A percentile compares a stretch with the other conserved stretches of the same genome.
These are phyloP conservation scores for Epinotia brunnichana DNA, from an alignment of 2,888 invertebrate species.

Conservation along the genomic window DNA sequence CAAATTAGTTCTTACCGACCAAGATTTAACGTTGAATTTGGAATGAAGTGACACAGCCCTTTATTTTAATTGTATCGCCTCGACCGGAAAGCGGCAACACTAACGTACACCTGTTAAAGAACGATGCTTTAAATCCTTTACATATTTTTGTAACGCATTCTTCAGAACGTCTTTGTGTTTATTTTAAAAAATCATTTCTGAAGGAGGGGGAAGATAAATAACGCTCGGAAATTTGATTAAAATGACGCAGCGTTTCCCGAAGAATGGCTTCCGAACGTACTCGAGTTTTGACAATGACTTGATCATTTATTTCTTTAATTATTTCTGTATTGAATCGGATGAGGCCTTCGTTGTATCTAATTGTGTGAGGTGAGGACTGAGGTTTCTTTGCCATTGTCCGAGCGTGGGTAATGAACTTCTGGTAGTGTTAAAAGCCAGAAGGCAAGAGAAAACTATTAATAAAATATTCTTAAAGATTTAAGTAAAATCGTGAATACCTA, in stretches of 20 bases:
- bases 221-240: conserved; percentile 68
- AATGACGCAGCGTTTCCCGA: conserved; percentile 66
- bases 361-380: conserved; percentile 18
- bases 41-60: background rate
- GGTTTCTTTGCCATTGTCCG: conserved; percentile 25
- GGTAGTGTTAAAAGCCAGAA: background rate
- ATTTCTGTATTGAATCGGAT: conserved; percentile 55
- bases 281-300: conserved; percentile 52
- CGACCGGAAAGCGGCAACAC: conserved; percentile 52
- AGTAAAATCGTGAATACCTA: background rate
- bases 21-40: conserved; percentile 18
- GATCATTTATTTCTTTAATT: conserved; percentile 58
- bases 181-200: conserved; percentile 58
- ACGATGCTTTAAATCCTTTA: conserved; percentile 70
- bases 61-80: conserved; percentile 24
- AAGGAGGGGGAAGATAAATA: conserved; percentile 65
- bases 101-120: conserved; percentile 75
- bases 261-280: conserved; percentile 62
- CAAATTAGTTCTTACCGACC: conserved; percentile 46
- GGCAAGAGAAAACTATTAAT: background rate
- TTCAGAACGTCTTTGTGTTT: conserved; percentile 68
- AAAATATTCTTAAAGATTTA: background rate
- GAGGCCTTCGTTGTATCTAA: conserved; percentile 35
- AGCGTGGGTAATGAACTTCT: conserved; percentile 31
- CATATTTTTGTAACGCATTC: conserved; percentile 79